Percentiles rank a stretch among this genome's conserved stretches.
Conservation (phyloP, 2,888 invertebrate genomes). For the Nyleta sp. region DNA sequence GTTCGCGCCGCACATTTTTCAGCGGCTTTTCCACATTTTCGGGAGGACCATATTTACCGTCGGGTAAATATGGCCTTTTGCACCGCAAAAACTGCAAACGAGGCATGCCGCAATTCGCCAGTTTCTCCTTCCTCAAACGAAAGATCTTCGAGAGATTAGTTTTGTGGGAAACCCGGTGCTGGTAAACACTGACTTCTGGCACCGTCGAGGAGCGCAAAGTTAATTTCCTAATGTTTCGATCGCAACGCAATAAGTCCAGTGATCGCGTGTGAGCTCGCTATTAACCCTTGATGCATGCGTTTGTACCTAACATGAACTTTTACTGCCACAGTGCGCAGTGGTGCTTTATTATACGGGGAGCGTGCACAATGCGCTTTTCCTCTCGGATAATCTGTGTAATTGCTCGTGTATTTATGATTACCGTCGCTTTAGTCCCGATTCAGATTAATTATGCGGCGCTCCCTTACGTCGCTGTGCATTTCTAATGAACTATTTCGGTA, state of each 20-base stretch:
- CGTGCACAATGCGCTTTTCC: neutral
- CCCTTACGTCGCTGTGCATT: too few species aligned
- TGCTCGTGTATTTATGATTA: neutral
- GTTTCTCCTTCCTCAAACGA: too few species aligned
- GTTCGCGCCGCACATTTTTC: slow-evolving; percentile 35
- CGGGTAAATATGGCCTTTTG: too few species aligned
- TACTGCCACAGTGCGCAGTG: slow-evolving; percentile 25
- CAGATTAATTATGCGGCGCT: neutral
- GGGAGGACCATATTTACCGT: too few species aligned
- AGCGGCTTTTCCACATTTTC: too few species aligned
- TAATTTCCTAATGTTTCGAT: slow-evolving; percentile 40
- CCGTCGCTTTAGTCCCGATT: too few species aligned
- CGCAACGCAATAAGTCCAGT: slow-evolving; percentile 33
- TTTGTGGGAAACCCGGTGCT: too few species aligned
- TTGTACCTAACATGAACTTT: slow-evolving; percentile 15
- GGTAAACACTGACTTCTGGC: too few species aligned
- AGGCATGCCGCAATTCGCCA: too few species aligned
- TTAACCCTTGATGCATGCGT: slow-evolving; percentile 41
- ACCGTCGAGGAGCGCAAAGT: slow-evolving; percentile 24
- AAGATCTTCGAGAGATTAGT: too few species aligned
- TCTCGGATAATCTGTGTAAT: neutral
- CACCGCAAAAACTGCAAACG: too few species aligned
- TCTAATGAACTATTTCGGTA: slow-evolving; percentile 8
- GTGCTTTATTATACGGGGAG: slow-evolving; percentile 14
- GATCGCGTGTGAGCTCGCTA: slow-evolving; percentile 43